A percentile compares a stretch with the other conserved stretches of the same genome.
Evolutionary conservation across 2,797 vertebrate species (phyloP).

Genomic region (Hylomyscus alleni): DNA sequence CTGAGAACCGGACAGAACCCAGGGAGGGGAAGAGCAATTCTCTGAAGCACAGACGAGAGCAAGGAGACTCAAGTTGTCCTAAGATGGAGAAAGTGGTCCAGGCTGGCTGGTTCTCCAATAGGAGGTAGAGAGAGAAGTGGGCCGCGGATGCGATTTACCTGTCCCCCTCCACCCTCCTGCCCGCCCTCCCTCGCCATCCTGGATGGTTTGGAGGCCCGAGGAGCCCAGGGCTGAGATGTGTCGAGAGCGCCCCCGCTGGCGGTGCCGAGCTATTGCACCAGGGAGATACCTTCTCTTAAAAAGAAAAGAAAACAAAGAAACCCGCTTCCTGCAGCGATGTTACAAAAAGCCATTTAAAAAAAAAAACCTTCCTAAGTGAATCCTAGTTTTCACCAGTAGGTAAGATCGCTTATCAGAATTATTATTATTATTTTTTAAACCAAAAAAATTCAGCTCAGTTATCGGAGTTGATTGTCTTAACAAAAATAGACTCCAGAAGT

Average conservation of each 20-base stretch:
- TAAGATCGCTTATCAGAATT: conserved; percentile 84
- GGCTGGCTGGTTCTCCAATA: conserved; percentile 69
- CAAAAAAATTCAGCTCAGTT: conserved; percentile 86
- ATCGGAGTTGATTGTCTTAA: conserved; percentile 87
- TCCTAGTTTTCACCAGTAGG: conserved; percentile 86
- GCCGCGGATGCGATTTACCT: not conserved
- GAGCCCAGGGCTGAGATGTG: not conserved
- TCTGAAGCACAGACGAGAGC: conserved; percentile 64
- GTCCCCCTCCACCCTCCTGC: not conserved
- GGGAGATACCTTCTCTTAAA: conserved; percentile 87
- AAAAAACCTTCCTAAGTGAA: conserved; percentile 75
- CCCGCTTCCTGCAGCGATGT: conserved; percentile 87
- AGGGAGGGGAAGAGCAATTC: not conserved
- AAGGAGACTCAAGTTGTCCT: conserved; percentile 51
- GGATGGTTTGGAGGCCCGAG: conserved; percentile 41
- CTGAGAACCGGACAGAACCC: not conserved
- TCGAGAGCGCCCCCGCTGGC: conserved; percentile 66
- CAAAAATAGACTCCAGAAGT: conserved; percentile 76
- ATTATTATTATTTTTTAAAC: conserved; percentile 58
- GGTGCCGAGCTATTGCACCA: conserved; percentile 74
- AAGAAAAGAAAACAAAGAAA: conserved; percentile 85
- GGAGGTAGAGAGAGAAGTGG: conserved; percentile 65
- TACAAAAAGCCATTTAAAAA: conserved; percentile 87
- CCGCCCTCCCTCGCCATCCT: conserved; percentile 16
- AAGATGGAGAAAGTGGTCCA: conserved; percentile 29